Evolutionary conservation across 2,113 vertebrate genomes (phyloP), one percentile per base, ranked within the genome.

Genomic region (Bagarius yarrelli): DNA sequence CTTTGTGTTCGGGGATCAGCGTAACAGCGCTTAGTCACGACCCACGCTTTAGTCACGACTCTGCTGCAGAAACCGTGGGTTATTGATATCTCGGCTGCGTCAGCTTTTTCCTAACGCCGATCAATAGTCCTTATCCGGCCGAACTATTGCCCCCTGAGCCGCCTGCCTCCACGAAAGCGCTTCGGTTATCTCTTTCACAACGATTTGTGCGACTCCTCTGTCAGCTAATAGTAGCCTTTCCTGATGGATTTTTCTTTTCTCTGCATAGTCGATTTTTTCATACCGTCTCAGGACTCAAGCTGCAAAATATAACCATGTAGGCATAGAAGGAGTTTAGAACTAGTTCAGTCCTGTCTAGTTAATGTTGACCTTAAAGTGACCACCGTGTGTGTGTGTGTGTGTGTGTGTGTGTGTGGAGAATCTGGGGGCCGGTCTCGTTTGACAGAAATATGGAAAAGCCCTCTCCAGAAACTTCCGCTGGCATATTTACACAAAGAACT

Each of bases 401-500:
- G 69, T 9, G 69, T 72, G 50, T 30, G 69, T 27, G 69, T 19
- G n/a, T 52, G 69, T 5, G 69, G 70, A 32, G 18, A 53, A 16
- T 53, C 40, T 2, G 13, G 32, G 34, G 74, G 74, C 32, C 25
- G 55, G 16, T 60, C 21, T 34, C 23, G 16, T 79, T 64, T 71
- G 78, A 63, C 76, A 79, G 56, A 72, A 57, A 32, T 80, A 53
- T 80, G 69, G 80, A 73, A 81, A 81, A 84, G 80, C 66, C 71
- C 66, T 73, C 15, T 84, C 72, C 34, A 53, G 67, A 81, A 83
- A 84, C 73, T 74, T 84, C 83, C 64, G 69, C 56, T 74, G 21
- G 63, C 47, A 32, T 84, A 81, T 84, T 84, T 78, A 63, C 27
- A 80, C 80, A 82, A 66, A 82, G 77, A 52, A 80, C 85, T 86